These are phyloP conservation scores for Gerris buenoi DNA, from an alignment of 1,140 invertebrate genomes.

Conservation along the genomic window DNA sequence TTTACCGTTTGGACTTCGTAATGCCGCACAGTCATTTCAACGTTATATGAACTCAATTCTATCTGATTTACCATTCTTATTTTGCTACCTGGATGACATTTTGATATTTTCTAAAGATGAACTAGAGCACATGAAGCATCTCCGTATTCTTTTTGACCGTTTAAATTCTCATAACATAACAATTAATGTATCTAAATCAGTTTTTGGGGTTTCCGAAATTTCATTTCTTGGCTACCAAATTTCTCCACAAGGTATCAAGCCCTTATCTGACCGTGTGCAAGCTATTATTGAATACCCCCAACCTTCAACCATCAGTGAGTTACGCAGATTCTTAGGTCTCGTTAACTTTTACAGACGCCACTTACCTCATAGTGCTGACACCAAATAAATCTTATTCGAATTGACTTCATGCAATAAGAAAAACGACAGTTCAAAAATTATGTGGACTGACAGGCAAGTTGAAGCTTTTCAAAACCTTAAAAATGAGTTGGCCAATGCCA, in stretches of 20 bases:
- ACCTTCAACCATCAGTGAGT: conserved; percentile 14
- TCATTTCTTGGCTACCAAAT: conserved; percentile 26
- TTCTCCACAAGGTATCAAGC: conserved; percentile 21
- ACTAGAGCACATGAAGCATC: conserved; percentile 22
- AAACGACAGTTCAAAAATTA: conserved; percentile 18
- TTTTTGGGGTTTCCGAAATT: conserved; percentile 21
- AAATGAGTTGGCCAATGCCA: not conserved
- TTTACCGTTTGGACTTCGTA: conserved; percentile 26
- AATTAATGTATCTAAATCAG: conserved; percentile 25
- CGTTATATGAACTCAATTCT: conserved; percentile 25
- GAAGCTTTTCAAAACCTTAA: conserved; percentile 16
- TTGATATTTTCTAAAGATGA: conserved; percentile 10
- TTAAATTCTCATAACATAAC: conserved; percentile 22
- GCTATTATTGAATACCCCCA: conserved; percentile 12
- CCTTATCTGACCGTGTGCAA: conserved; percentile 21
- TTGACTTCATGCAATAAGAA: not conserved
- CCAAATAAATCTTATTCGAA: not conserved
- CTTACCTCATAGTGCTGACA: not conserved
- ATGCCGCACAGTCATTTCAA: conserved; percentile 21
- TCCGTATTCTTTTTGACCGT: conserved; percentile 17
- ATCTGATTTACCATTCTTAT: conserved; percentile 26
- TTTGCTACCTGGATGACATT: not conserved
- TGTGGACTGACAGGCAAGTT: conserved; percentile 20
- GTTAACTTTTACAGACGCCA: not conserved
- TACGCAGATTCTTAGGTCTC: conserved; percentile 15